These are phyloP conservation scores for Mythimna loreyi DNA, from an alignment of 2,888 invertebrate species.

Conservation along the genomic window DNA sequence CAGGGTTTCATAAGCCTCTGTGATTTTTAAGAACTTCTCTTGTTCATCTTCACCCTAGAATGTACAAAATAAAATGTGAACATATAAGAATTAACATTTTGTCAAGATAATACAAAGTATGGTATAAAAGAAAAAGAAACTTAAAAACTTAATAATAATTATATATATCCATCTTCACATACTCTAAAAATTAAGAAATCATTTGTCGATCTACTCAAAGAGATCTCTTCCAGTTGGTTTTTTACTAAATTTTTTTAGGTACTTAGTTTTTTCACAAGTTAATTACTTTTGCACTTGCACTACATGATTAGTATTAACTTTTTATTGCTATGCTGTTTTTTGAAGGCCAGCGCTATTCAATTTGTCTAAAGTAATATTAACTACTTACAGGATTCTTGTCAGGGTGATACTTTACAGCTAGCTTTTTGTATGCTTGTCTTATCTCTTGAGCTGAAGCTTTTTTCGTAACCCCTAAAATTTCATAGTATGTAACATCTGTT, in stretches of 20 bases:
- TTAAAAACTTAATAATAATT: too few relatives aligned
- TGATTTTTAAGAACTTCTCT: constrained; percentile 94
- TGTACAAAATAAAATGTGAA: neutral
- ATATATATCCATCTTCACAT: too few relatives aligned
- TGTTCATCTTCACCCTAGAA: constrained; percentile 93
- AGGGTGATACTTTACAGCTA: constrained; percentile 94
- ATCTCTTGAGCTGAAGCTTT: constrained; percentile 93
- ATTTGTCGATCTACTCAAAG: neutral
- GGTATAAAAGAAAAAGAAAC: too few relatives aligned
- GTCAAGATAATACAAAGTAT: too few relatives aligned
- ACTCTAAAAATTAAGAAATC: neutral
- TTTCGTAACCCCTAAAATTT: constrained; percentile 92
- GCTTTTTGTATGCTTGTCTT: constrained; percentile 94
- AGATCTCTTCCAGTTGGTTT: neutral
- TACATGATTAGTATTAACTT: neutral
- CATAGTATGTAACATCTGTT: constrained; percentile 89
- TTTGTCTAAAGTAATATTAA: neutral
- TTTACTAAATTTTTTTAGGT: too few relatives aligned
- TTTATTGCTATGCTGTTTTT: neutral
- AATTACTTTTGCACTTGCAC: too few relatives aligned
- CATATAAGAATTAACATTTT: neutral
- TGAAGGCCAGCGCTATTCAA: neutral
- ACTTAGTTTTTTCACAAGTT: too few relatives aligned
- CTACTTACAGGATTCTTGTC: constrained; percentile 92
- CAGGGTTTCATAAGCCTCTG: constrained; percentile 96